Conservation (phyloP, 2,113 vertebrate species). For the Nansenia antarctica region DNA sequence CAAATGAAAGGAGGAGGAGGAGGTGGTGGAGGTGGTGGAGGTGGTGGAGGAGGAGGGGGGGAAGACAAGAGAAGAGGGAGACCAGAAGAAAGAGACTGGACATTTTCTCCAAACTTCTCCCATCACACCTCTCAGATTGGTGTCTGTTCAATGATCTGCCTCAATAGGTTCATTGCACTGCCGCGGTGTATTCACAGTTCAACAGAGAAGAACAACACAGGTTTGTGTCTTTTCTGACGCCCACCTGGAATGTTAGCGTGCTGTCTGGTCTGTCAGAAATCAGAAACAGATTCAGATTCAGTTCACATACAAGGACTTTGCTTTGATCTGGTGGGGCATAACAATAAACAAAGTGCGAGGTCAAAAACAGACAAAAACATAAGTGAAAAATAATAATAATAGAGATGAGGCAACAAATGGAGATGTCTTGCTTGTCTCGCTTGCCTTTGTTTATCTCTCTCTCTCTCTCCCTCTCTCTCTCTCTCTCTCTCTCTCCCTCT, state of each 20-base stretch:
- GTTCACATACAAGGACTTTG: too few relatives aligned
- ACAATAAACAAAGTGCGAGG: too few relatives aligned
- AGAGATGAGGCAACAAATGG: too few relatives aligned
- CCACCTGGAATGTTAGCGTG: too few relatives aligned
- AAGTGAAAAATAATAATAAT: too few relatives aligned
- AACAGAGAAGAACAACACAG: background rate
- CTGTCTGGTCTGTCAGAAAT: too few relatives aligned
- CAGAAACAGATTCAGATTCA: too few relatives aligned
- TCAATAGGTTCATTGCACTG: background rate
- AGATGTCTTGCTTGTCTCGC: slow-evolving; percentile 1
- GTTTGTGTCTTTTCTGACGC: too few relatives aligned
- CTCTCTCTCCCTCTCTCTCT: background rate
- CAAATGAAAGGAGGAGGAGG: background rate
- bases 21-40: background rate
- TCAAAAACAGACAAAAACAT: too few relatives aligned
- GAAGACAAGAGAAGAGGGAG: too few relatives aligned
- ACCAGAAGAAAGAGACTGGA: background rate
- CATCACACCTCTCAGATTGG: background rate
- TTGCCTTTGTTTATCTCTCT: background rate
- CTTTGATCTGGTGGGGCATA: too few relatives aligned
- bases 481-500: background rate
- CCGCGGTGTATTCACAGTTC: background rate
- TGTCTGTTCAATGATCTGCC: background rate
- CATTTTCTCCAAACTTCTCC: background rate
- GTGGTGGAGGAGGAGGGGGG: background rate